Percentiles rank a stretch among this genome's conserved stretches.
These are phyloP conservation scores for Barypeithes pellucidus DNA, from an alignment of 2,888 invertebrate species.

Conservation along the genomic window DNA sequence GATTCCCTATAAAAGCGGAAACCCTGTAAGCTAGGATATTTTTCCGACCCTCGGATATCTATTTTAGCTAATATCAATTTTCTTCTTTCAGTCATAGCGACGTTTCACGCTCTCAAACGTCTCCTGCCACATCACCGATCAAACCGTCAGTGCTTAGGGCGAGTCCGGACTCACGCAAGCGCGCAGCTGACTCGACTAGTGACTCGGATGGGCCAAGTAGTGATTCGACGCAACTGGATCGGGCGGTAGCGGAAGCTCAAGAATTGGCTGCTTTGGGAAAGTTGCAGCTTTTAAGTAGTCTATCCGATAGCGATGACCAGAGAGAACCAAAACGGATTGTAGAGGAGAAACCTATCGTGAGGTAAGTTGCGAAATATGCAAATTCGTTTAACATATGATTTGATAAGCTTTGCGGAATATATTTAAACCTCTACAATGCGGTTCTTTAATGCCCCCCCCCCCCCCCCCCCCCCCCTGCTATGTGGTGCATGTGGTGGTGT, in stretches of 20 bases:
- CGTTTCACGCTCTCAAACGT: constrained; percentile 46
- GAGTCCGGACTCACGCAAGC: constrained; percentile 60
- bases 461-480: no score
- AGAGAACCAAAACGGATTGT: constrained; percentile 20
- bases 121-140: constrained; percentile 51
- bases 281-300: constrained; percentile 73
- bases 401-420: not conserved
- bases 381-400: not conserved
- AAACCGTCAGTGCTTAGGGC: constrained; percentile 51
- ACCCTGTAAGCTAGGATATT: no score
- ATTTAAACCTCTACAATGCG: no score
- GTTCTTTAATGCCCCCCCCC: no score
- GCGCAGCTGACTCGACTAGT: constrained; percentile 69
- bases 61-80: not conserved
- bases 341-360: constrained; percentile 28
- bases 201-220: constrained; percentile 70
- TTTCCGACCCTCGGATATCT: not conserved
- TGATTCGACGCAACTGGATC: constrained; percentile 66
- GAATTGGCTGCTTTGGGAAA: constrained; percentile 55
- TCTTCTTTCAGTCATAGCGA: constrained; percentile 53
- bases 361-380: not conserved
- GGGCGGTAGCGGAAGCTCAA: constrained; percentile 73
- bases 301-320: constrained; percentile 67
- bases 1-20: no score
- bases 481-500: no score